phyloP scores from a whole-genome alignment of 2,113 vertebrate genomes.

The Dipodomys stephensi region DNA sequence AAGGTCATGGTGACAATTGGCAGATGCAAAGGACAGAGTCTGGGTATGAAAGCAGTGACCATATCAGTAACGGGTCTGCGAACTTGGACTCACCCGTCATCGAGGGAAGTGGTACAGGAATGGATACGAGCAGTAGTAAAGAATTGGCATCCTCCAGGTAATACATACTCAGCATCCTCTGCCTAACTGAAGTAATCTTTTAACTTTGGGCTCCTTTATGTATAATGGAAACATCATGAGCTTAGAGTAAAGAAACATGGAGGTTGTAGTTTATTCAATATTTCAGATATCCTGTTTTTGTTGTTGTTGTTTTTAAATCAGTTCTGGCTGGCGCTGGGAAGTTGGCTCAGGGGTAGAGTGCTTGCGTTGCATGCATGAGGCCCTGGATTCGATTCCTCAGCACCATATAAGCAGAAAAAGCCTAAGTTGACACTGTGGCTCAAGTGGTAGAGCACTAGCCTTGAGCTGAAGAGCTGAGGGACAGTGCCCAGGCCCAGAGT shows the following conservation, averaged over 20 bases:
- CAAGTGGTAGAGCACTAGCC: too few relatives aligned
- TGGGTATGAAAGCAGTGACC: slow-evolving; percentile 96
- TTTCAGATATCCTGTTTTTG: not conserved
- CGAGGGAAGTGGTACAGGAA: slow-evolving; percentile 84
- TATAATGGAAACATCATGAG: not conserved
- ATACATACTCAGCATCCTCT: not conserved
- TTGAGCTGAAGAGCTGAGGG: too few relatives aligned
- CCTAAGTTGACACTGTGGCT: too few relatives aligned
- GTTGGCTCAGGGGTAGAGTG: too few relatives aligned
- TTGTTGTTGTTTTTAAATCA: not conserved
- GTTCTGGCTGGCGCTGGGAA: too few relatives aligned
- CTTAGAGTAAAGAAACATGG: not conserved
- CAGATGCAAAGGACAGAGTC: slow-evolving; percentile 96
- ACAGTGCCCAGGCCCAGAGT: too few relatives aligned
- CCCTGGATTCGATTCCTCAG: too few relatives aligned
- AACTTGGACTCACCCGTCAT: slow-evolving; percentile 91
- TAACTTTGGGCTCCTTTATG: not conserved
- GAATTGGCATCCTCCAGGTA: slow-evolving; percentile 90
- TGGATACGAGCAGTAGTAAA: slow-evolving; percentile 84
- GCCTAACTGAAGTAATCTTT: not conserved
- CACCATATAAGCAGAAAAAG: too few relatives aligned
- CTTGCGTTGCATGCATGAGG: too few relatives aligned
- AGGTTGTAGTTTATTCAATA: not conserved
- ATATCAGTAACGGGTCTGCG: slow-evolving; percentile 93
- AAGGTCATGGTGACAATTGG: slow-evolving; percentile 89